phyloP scores from a whole-genome alignment of 1,140 invertebrate species.

The Aphis gossypii region DNA sequence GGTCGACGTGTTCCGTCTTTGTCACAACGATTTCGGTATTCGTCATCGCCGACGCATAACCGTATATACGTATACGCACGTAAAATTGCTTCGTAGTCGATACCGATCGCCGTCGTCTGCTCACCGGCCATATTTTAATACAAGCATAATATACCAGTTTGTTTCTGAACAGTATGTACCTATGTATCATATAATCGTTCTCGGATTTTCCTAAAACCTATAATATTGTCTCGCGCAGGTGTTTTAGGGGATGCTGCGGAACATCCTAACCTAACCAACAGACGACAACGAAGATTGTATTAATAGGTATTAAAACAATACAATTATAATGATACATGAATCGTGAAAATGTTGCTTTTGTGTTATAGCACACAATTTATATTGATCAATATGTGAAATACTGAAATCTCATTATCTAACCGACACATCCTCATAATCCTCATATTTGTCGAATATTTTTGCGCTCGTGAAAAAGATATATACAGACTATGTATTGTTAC shows the following conservation, averaged over 20 bases:
- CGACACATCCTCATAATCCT: background rate
- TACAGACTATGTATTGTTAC: too few species aligned
- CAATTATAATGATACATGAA: background rate
- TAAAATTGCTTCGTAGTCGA: constrained; percentile 1
- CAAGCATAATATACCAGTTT: background rate
- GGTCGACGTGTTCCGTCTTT: constrained; percentile 51
- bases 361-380: background rate
- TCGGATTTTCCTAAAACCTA: background rate
- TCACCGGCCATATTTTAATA: background rate
- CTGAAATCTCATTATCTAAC: too few species aligned
- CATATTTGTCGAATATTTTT: background rate
- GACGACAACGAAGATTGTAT: background rate
- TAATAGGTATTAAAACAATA: background rate
- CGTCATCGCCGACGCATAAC: constrained; percentile 20
- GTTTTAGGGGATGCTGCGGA: background rate
- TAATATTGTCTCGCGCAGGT: background rate
- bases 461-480: background rate
- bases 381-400: background rate
- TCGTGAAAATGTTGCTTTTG: background rate
- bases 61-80: background rate
- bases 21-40: constrained; percentile 40
- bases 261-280: too few species aligned
- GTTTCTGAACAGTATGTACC: background rate
- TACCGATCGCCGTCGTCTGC: background rate
- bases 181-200: background rate